Evolutionary conservation across 2,797 vertebrate genomes (phyloP).

Genomic region (Poeciliopsis gracilis): DNA sequence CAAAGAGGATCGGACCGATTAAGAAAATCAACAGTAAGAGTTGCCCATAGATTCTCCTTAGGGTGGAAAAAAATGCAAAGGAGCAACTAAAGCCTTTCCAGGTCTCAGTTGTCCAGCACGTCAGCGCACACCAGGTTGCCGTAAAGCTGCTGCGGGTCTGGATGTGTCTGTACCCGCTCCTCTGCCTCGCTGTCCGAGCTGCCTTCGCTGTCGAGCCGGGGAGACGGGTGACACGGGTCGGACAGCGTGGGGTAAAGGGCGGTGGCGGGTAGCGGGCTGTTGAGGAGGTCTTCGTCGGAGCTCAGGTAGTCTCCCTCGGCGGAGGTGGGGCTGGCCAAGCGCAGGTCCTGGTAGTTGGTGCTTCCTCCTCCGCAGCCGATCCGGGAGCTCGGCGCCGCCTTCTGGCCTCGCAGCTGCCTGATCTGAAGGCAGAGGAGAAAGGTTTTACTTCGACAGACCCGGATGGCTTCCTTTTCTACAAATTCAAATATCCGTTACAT

Average conservation of each 20-base stretch:
- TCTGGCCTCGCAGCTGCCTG: conserved; percentile 87
- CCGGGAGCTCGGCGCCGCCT: conserved; percentile 76
- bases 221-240: conserved; percentile 78
- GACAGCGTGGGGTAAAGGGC: conserved; percentile 84
- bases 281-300: conserved; percentile 92
- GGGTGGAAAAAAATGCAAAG: conserved; percentile 24
- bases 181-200: conserved; percentile 92
- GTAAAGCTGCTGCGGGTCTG: conserved; percentile 78
- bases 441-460: not conserved
- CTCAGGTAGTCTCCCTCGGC: conserved; percentile 93
- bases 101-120: conserved; percentile 80
- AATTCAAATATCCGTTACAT: not conserved
- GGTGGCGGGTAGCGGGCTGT: conserved; percentile 84
- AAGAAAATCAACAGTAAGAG: conserved; percentile 33
- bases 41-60: conserved; percentile 27
- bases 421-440: conserved; percentile 75
- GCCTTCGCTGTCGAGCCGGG: conserved; percentile 87
- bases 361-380: conserved; percentile 60
- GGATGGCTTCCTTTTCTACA: not conserved
- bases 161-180: conserved; percentile 73
- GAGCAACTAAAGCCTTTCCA: not conserved
- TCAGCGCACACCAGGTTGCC: conserved; percentile 81
- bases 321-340: conserved; percentile 84
- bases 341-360: conserved; percentile 84
- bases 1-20: conserved; percentile 33